phyloP scores from a whole-genome alignment of 1,140 invertebrate genomes.

The Caenorhabditis inopinata region DNA sequence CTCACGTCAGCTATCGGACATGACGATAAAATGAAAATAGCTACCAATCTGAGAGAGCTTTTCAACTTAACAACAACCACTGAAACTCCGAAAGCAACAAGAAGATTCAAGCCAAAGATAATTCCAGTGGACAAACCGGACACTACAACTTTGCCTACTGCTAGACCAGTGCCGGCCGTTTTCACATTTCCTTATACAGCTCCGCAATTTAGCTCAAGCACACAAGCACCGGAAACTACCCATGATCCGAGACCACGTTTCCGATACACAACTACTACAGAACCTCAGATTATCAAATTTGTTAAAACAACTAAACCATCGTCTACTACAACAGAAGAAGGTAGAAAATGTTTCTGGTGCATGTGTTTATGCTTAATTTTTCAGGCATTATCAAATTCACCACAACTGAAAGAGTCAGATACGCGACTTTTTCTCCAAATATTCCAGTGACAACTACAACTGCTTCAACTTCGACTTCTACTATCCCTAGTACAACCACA shows the following conservation, averaged over 20 bases:
- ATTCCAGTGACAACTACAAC: background rate
- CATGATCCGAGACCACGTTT: slow-evolving; percentile 1
- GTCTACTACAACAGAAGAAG: background rate
- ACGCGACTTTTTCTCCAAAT: background rate
- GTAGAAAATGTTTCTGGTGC: background rate
- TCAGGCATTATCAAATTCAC: background rate
- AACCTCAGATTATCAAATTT: background rate
- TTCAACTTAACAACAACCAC: slow-evolving; percentile 11
- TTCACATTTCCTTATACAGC: slow-evolving; percentile 1
- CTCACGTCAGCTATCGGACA: background rate
- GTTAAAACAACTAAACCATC: background rate
- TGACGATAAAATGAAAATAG: slow-evolving; percentile 3
- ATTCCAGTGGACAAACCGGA: slow-evolving; percentile 1
- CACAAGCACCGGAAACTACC: background rate
- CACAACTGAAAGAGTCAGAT: background rate
- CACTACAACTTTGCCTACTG: background rate
- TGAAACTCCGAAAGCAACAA: background rate
- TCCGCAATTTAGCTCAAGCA: background rate
- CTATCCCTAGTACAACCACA: background rate
- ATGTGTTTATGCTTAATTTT: background rate
- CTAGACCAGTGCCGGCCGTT: background rate
- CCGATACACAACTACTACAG: background rate
- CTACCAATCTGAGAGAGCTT: background rate
- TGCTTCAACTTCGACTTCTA: background rate
- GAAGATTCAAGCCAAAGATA: background rate